Base-by-base conservation (phyloP, 1,140 invertebrate genomes). In the Spodoptera litura region DNA sequence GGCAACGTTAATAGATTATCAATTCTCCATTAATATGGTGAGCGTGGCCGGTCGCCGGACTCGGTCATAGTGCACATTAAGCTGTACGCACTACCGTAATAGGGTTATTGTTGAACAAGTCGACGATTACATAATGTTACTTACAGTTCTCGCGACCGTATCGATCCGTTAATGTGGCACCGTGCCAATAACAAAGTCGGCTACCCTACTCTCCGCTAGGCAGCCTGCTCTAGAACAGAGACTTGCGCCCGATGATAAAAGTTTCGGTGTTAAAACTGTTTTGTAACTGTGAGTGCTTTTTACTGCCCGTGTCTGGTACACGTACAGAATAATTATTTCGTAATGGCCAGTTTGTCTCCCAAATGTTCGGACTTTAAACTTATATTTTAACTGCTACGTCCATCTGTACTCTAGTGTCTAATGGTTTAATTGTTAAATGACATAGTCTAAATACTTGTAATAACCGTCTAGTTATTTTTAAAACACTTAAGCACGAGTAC, bases 121-220 rank as follows among this genome's bases (percentile, higher is more conserved):
- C 78, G 80, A 64, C 71, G 70, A 83, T 93, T 92, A 92, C 88
- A 87, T 92, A 92, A 92, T 83, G 83, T 88, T 89, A 89, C 85
- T 89, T 87, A 84, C 82, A 61, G 72, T 84, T 81, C 83, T 80
- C 81, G 83, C 83, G 83, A 77, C 70, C 80, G 83, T 90, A 93
- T 93, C 89, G 91, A 93, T 92, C 89, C 77, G 81, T 70, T 78
- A 83, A 84, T 84, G 87, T 93, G 92, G 92, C 90, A 89, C 77
- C 52, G 75, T 87, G 91, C 92, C 92, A 93, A 89, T 88, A 88
- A 87, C 85, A 88, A 89, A 86, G 81, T 88, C 74, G 78, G 56
- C 78, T 78, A 68, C 79, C 84, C 71, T 56, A 81, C 82, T 78
- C 85, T 87, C 81, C 83, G 78, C 83, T 88, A 68, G 82, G 87